phyloP scores from a whole-genome alignment of 1,140 invertebrate genomes.

The Tetraneura akinire region DNA sequence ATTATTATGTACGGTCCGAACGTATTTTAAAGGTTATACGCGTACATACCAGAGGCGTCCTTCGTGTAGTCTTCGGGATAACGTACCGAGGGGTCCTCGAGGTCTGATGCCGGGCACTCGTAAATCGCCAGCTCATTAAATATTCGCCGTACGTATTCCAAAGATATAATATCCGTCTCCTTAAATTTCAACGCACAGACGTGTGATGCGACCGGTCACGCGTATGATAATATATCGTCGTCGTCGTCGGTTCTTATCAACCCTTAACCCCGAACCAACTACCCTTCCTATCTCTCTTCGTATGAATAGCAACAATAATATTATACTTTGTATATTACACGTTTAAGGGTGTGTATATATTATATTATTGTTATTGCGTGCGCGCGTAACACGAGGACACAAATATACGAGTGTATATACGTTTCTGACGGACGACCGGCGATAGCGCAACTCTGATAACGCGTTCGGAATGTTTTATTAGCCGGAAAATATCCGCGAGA shows the following conservation, averaged over 20 bases:
- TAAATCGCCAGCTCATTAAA: slow-evolving; percentile 42
- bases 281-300: too few species aligned
- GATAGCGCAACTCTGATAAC: background rate
- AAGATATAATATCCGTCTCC: slow-evolving; percentile 42
- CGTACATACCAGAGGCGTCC: background rate
- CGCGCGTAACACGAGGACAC: background rate
- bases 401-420: too few species aligned
- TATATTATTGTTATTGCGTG: background rate
- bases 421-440: background rate
- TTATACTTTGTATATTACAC: background rate
- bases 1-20: background rate
- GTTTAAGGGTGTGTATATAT: background rate
- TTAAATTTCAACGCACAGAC: slow-evolving; percentile 49
- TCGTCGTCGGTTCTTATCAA: background rate
- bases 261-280: too few species aligned
- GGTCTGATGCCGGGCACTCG: slow-evolving; percentile 28
- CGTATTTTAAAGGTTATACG: slow-evolving; percentile 26
- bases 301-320: too few species aligned
- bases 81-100: slow-evolving; percentile 4
- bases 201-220: background rate
- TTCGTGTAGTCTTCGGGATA: background rate
- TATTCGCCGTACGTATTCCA: slow-evolving; percentile 42
- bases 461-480: slow-evolving; percentile 23
- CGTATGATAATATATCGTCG: background rate
- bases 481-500: background rate